phyloP scores from a whole-genome alignment of 2,113 vertebrate species.

The Gnathonemus longibarbis region DNA sequence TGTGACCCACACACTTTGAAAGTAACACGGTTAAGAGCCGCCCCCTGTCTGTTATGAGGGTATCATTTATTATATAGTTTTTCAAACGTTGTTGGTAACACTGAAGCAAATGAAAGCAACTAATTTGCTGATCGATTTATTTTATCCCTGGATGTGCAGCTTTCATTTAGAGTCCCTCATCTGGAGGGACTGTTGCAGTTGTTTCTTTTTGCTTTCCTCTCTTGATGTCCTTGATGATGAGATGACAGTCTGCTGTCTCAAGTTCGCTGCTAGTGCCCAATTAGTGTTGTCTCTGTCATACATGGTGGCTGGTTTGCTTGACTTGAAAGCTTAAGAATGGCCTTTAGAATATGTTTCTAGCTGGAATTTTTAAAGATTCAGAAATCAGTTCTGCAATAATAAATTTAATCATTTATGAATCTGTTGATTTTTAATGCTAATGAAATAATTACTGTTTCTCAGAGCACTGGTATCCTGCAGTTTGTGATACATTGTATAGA shows the following conservation, averaged over 20 bases:
- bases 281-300: neutral
- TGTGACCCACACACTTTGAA: neutral
- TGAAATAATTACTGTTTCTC: neutral
- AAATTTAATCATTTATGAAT: neutral
- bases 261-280: neutral
- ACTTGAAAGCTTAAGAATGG: neutral
- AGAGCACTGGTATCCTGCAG: neutral
- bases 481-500: neutral
- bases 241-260: neutral
- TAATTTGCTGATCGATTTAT: too few relatives aligned
- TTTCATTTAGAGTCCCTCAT: too few relatives aligned
- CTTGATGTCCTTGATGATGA: neutral
- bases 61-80: neutral
- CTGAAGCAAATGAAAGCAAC: neutral
- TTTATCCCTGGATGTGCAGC: too few relatives aligned
- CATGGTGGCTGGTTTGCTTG: neutral
- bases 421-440: neutral
- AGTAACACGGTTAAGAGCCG: neutral
- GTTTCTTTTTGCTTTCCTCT: neutral
- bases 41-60: neutral
- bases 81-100: neutral
- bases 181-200: neutral
- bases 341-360: neutral
- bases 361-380: neutral
- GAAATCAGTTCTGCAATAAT: neutral